Conservation (phyloP, 35 echinoderm and acorn worm genomes). For the Apostichopus parvimensis region DNA sequence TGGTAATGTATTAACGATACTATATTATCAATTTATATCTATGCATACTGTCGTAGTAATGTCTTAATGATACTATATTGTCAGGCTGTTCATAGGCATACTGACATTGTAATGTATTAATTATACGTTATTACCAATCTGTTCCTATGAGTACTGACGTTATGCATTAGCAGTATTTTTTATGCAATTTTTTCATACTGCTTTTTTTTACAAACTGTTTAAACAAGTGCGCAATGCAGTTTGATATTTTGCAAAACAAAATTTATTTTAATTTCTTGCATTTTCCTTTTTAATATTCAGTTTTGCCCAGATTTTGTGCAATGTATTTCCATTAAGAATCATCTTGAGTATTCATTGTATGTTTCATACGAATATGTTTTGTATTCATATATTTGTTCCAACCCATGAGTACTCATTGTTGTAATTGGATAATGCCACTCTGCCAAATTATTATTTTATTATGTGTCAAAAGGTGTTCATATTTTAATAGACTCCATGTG, state of each 20-base stretch:
- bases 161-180: no score
- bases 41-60: no score
- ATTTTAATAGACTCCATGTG: no score
- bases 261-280: background rate
- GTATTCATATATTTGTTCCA: background rate
- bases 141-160: no score
- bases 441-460: no score
- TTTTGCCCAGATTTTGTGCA: conserved; percentile 20
- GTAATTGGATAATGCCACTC: background rate
- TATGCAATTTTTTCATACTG: background rate
- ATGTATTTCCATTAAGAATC: conserved; percentile 1
- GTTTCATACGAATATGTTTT: background rate
- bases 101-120: no score
- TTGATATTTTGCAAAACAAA: background rate
- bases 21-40: no score
- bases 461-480: no score
- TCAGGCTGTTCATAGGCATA: no score
- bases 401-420: background rate
- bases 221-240: background rate
- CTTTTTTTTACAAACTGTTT: background rate
- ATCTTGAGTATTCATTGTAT: conserved; percentile 2
- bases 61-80: no score
- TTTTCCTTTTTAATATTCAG: conserved; percentile 6
- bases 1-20: no score
- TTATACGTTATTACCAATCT: no score